Evolutionary conservation across 2,113 vertebrate species (phyloP).

Genomic region (Polypterus bichir): DNA sequence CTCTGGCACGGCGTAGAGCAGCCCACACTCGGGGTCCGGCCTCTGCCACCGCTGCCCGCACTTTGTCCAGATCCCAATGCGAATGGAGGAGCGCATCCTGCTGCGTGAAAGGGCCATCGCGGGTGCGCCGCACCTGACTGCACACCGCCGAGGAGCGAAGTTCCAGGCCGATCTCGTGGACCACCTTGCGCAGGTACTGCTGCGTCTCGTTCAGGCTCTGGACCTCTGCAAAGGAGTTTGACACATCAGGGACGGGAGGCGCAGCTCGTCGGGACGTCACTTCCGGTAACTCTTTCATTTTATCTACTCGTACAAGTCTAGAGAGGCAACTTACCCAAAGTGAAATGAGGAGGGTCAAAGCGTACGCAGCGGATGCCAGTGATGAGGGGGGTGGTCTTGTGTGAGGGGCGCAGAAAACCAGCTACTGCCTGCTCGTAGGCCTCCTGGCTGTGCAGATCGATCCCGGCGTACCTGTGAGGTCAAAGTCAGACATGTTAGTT

Average conservation of each 20-base stretch:
- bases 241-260: not conserved
- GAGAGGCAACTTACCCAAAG: conserved; percentile 56
- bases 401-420: conserved; percentile 68
- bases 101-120: conserved; percentile 67
- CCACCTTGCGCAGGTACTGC: conserved; percentile 66
- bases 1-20: too few relatives aligned
- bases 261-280: too few relatives aligned
- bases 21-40: conserved; percentile 8
- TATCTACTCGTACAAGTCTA: not conserved
- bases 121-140: conserved; percentile 58
- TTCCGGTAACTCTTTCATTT: too few relatives aligned
- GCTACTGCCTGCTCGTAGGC: conserved; percentile 79
- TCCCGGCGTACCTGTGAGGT: conserved; percentile 58
- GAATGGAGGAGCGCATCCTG: conserved; percentile 57
- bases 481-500: not conserved
- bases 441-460: conserved; percentile 76
- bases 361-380: conserved; percentile 60
- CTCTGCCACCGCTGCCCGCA: conserved; percentile 43
- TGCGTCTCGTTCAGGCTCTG: conserved; percentile 84
- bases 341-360: conserved; percentile 72
- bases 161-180: conserved; percentile 84
- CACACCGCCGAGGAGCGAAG: conserved; percentile 72
- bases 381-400: conserved; percentile 68
- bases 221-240: conserved; percentile 52
- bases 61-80: conserved; percentile 58